Evolutionary conservation across 2,113 vertebrate species (phyloP).

Genomic region (Anthoscopus minutus): DNA sequence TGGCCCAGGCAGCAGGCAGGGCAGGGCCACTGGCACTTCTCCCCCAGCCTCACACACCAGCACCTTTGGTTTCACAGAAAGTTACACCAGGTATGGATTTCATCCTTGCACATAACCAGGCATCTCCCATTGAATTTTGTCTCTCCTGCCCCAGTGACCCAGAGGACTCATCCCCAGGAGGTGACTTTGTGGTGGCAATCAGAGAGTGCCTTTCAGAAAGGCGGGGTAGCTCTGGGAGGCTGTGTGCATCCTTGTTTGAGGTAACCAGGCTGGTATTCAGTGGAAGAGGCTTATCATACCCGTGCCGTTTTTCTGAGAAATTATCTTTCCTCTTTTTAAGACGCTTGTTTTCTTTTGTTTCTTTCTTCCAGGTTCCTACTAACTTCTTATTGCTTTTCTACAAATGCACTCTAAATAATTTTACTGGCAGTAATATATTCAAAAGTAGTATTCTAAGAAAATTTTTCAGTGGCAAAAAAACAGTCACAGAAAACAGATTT

Average conservation of each 20-base stretch:
- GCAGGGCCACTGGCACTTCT: neutral
- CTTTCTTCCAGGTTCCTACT: neutral
- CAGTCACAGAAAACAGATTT: neutral
- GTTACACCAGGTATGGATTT: neutral
- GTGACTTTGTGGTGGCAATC: neutral
- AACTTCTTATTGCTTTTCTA: neutral
- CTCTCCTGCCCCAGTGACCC: neutral
- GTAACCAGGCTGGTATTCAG: neutral
- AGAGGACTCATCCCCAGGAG: neutral
- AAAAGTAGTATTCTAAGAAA: neutral
- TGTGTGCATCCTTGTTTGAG: neutral
- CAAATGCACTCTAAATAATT: neutral
- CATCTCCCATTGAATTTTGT: neutral
- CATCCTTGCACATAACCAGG: neutral
- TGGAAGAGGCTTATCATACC: neutral
- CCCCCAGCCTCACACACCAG: neutral
- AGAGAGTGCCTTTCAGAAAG: neutral
- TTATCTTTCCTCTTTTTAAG: neutral
- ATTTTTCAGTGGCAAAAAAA: neutral
- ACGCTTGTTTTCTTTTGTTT: neutral
- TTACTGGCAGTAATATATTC: neutral
- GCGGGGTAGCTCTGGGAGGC: neutral
- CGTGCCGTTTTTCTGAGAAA: neutral
- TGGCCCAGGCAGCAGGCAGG: neutral
- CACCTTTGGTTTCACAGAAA: neutral